Evolutionary conservation across 1,140 invertebrate species (phyloP).

Genomic region (Schmidtea mediterranea): DNA sequence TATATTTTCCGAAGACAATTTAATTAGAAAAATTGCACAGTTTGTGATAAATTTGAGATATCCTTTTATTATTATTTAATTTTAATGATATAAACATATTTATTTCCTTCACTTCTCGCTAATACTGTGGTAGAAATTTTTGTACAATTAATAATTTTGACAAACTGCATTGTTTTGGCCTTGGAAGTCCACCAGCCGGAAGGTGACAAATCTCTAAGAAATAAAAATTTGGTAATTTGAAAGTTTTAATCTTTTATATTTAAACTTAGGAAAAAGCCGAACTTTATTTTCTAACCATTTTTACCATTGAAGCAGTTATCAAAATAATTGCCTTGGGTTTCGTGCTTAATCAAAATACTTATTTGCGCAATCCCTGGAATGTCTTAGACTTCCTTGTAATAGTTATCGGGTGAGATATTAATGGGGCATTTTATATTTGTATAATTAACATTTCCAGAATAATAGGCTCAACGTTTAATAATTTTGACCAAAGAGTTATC

Average conservation of each 20-base stretch:
- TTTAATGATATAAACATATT: too few species aligned
- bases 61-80: too few species aligned
- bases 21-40: too few species aligned
- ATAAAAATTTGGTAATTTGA: conserved; percentile 57
- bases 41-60: too few species aligned
- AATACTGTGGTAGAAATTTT: conserved; percentile 88
- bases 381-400: conserved; percentile 97
- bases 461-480: conserved; percentile 43
- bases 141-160: conserved; percentile 98
- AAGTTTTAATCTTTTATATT: neutral
- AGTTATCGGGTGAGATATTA: conserved; percentile 51
- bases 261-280: conserved; percentile 58
- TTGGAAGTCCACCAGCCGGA: conserved; percentile 94
- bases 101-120: too few species aligned
- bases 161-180: conserved; percentile 96
- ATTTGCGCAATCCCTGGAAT: conserved; percentile 94
- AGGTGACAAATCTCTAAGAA: conserved; percentile 86
- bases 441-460: conserved; percentile 29
- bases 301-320: conserved; percentile 88
- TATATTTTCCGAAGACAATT: too few species aligned
- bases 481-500: conserved; percentile 90
- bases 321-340: conserved; percentile 97
- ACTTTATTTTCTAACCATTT: conserved; percentile 90
- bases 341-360: conserved; percentile 72
- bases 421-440: conserved; percentile 50